Conservation (phyloP, 2,797 vertebrate species). For the Premnoplex brunnescens region DNA sequence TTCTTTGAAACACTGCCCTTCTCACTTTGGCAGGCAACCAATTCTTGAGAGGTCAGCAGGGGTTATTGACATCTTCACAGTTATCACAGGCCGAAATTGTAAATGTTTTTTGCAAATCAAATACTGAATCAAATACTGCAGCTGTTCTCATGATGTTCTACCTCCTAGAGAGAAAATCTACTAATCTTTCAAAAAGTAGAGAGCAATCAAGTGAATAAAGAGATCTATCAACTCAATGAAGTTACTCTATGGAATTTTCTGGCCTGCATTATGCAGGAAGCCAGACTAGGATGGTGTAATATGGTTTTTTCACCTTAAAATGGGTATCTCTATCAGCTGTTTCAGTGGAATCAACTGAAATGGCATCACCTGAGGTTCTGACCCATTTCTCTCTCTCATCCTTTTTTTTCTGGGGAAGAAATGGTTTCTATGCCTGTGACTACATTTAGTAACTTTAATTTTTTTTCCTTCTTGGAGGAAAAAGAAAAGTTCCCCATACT, state of each 20-base stretch:
- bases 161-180: neutral
- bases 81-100: neutral
- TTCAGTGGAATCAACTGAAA: neutral
- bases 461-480: neutral
- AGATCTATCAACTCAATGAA: neutral
- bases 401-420: neutral
- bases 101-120: slow-evolving; percentile 9
- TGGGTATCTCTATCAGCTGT: neutral
- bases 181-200: neutral
- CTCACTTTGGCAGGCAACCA: neutral
- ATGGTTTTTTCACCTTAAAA: neutral
- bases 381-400: neutral
- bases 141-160: neutral
- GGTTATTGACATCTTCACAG: neutral
- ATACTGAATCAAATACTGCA: neutral
- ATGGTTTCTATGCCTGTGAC: neutral
- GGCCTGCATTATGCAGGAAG: neutral
- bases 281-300: neutral
- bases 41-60: neutral
- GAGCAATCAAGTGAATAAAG: neutral
- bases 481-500: neutral
- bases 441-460: neutral
- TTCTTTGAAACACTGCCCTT: neutral
- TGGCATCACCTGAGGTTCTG: neutral
- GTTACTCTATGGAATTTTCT: neutral